Evolutionary conservation across 2,888 invertebrate genomes (phyloP).

Genomic region (Alloplasta piceator): DNA sequence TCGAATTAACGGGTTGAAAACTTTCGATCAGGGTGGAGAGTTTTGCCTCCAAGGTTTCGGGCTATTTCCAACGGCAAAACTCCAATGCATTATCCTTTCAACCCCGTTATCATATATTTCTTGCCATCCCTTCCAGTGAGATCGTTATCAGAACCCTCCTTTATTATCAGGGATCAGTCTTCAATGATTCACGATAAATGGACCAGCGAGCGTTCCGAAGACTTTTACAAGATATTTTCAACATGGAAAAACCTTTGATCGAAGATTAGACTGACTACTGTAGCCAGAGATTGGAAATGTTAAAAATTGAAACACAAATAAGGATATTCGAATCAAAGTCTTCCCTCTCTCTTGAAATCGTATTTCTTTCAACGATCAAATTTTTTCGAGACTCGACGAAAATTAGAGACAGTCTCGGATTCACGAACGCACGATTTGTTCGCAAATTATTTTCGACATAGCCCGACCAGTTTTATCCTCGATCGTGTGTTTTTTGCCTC

Average conservation of each 20-base stretch:
- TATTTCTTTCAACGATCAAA: no score
- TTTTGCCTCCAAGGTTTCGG: background rate
- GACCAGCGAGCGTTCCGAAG: background rate
- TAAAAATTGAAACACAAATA: no score
- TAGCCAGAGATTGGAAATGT: no score
- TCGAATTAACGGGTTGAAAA: slow-evolving; percentile 17
- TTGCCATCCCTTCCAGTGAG: background rate
- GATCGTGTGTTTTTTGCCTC: slow-evolving; percentile 1
- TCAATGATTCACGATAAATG: background rate
- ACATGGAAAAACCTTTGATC: no score
- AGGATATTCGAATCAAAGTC: no score
- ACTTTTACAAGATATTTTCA: no score
- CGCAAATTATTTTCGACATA: slow-evolving; percentile 55
- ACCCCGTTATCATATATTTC: background rate
- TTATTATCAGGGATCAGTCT: background rate
- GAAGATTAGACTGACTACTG: no score
- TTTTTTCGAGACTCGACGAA: slow-evolving; percentile 20
- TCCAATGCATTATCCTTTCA: slow-evolving; percentile 4
- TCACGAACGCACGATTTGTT: slow-evolving; percentile 30
- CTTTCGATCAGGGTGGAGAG: slow-evolving; percentile 4
- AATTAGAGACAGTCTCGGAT: slow-evolving; percentile 2
- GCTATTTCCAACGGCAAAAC: background rate
- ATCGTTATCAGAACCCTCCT: background rate
- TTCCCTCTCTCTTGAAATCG: no score
- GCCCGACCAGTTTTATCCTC: slow-evolving; percentile 41